Percentiles rank a stretch among this genome's conserved stretches.
Evolutionary conservation across 2,113 vertebrate genomes (phyloP).

Genomic region (Vireo altiloquus): DNA sequence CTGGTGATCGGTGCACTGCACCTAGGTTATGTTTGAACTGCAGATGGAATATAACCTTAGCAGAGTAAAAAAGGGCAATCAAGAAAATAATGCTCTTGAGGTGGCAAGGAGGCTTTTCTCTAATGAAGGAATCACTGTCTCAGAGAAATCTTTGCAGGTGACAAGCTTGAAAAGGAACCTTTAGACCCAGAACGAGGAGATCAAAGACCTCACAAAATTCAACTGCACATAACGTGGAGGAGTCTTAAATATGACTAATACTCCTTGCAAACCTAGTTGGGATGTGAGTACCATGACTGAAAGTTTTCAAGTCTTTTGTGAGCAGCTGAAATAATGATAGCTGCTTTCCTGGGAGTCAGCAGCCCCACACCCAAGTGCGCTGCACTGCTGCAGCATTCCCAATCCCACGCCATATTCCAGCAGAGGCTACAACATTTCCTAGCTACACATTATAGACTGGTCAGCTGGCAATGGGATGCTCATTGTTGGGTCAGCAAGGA

Average conservation of each 20-base stretch:
- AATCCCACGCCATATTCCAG: fast-evolving
- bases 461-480: neutral
- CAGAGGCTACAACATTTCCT: neutral
- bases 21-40: neutral
- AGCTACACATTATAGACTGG: fast-evolving
- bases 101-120: neutral
- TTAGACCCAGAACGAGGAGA: neutral
- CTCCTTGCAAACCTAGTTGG: neutral
- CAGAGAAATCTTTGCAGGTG: neutral
- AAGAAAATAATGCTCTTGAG: neutral
- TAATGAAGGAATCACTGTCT: neutral
- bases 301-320: neutral
- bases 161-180: neutral
- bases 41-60: neutral
- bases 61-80: neutral
- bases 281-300: neutral
- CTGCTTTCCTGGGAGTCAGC: neutral
- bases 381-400: neutral
- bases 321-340: neutral
- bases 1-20: neutral
- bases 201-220: neutral
- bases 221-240: neutral
- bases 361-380: fast-evolving
- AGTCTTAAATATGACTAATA: neutral
- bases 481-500: neutral